These are phyloP conservation scores for Candidula unifasciata DNA, from an alignment of 2,888 invertebrate genomes.

Conservation along the genomic window DNA sequence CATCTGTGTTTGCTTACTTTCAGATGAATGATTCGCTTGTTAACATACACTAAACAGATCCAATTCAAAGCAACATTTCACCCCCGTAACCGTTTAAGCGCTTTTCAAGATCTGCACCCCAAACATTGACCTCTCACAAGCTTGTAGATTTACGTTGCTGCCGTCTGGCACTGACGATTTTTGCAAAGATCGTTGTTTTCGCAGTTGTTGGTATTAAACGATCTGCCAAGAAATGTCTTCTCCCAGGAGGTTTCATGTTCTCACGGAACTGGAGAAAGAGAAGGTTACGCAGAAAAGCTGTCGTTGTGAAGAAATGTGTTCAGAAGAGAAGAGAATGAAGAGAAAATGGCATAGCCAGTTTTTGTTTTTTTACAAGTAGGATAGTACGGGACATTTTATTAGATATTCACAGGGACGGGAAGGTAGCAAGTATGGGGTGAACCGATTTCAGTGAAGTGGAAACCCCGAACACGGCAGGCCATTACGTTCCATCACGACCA, in stretches of 20 bases:
- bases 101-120: neutral
- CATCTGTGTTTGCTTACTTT: neutral
- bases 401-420: no score
- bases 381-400: no score
- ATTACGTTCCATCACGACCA: no score
- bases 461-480: no score
- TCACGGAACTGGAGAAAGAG: neutral
- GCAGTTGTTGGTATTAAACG: constrained; percentile 11
- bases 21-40: neutral
- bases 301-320: no score
- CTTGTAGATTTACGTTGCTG: neutral
- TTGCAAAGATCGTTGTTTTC: constrained; percentile 3
- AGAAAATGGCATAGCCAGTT: no score
- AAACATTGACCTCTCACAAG: neutral
- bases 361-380: no score
- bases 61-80: neutral
- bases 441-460: no score
- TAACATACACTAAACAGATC: neutral
- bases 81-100: neutral
- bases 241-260: neutral
- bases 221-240: neutral
- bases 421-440: no score
- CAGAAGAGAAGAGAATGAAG: no score
- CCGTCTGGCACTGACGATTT: neutral
- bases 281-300: neutral